These are phyloP conservation scores for Umimayanthus kanabou DNA, from an alignment of 92 coral and sea anemone genomes.

Conservation along the genomic window DNA sequence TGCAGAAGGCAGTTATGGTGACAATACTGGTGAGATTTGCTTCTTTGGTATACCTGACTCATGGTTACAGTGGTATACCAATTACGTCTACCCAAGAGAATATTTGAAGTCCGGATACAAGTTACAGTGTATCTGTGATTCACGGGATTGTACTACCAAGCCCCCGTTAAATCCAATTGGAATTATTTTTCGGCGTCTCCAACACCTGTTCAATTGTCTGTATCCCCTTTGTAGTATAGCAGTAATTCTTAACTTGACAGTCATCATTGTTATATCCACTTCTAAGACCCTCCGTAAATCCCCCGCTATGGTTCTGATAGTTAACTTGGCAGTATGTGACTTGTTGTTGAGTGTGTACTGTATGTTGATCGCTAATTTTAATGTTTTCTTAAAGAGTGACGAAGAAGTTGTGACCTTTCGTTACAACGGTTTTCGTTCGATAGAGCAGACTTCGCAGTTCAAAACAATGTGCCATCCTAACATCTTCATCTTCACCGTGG, in stretches of 20 bases:
- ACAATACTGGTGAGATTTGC: too few relatives aligned
- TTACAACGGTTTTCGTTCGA: neutral
- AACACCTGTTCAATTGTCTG: neutral
- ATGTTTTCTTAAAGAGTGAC: neutral
- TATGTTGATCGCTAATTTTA: neutral
- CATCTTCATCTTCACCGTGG: slow-evolving; percentile 1
- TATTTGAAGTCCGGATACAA: too few relatives aligned
- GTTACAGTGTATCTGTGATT: neutral
- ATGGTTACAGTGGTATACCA: too few relatives aligned
- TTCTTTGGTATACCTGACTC: too few relatives aligned
- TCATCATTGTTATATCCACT: neutral
- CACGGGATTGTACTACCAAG: neutral
- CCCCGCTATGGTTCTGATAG: neutral
- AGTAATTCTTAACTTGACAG: neutral
- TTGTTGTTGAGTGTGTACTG: neutral
- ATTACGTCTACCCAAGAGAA: too few relatives aligned
- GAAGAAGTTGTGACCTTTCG: neutral
- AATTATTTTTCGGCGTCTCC: neutral
- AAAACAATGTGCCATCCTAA: neutral
- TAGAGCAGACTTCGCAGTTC: too few relatives aligned
- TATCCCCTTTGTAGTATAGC: neutral
- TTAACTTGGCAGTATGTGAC: slow-evolving; percentile 6
- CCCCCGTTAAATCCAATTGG: neutral
- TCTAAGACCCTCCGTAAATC: slow-evolving; percentile 5
- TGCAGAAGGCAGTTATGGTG: too few relatives aligned